Percentiles rank a stretch among this genome's conserved stretches.
phyloP scores from a whole-genome alignment of 1,140 invertebrate genomes.

The Lasioglossum albipes region DNA sequence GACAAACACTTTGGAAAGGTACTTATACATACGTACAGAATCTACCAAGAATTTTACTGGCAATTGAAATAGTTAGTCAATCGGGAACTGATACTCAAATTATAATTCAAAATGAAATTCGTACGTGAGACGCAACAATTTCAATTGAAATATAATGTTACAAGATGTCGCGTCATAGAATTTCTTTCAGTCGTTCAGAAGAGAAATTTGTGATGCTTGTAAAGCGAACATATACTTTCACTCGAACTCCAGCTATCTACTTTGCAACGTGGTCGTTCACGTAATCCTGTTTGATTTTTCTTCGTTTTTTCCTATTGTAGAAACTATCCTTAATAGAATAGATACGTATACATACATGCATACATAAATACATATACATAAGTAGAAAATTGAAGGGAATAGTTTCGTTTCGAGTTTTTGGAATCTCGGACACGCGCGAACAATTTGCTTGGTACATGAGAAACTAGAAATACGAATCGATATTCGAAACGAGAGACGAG shows the following conservation, averaged over 20 bases:
- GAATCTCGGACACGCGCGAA: neutral
- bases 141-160: neutral
- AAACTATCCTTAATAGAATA: neutral
- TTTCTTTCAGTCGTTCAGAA: neutral
- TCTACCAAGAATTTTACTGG: neutral
- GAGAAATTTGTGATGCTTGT: neutral
- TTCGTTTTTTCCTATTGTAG: neutral
- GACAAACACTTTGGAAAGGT: neutral
- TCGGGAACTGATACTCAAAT: neutral
- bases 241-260: neutral
- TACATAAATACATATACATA: no score
- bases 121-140: neutral
- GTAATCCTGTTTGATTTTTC: neutral
- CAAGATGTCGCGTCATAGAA: neutral
- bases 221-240: neutral
- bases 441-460: neutral
- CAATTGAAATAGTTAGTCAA: neutral
- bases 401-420: no score
- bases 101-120: slow-evolving; percentile 18
- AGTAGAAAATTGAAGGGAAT: no score
- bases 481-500: neutral
- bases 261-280: neutral
- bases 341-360: neutral
- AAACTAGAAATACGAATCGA: neutral
- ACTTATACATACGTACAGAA: neutral